Base-by-base conservation (phyloP, 2,113 vertebrate species). In the Emberiza fucata region DNA sequence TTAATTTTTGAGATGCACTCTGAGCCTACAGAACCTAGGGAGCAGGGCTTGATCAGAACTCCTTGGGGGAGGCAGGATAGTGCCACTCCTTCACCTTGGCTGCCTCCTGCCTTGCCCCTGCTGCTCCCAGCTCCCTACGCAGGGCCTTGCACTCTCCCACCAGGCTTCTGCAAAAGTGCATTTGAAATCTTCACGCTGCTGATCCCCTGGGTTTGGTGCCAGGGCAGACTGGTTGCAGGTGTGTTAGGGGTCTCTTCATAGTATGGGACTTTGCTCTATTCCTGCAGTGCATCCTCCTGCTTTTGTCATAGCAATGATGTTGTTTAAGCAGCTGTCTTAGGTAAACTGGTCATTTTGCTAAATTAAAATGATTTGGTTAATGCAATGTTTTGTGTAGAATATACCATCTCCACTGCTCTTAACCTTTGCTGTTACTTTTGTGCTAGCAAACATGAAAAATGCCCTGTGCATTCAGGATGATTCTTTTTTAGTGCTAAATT, bases 221-320 rank as follows among this genome's bases (percentile, higher is more conserved):
- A 68, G 60, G 51, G 18, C 19, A 35, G 28, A 27, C 21, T 42
- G 12, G 16, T 47, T 88, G 71, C 25, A 48, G 24, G 20, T 19
- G 16, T 9, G 1, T 80, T 66, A 14, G 0, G 0, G 31, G 31
- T 77, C 12, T 59, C 20, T n/a, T 23, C 21, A 2, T 10, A 35
- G 21, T 5, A 4, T 4, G 56, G 45, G 39, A 29, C 33, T 80
- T 70, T 56, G 51, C 57, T 75, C 60, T 3, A 0, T 57, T 91
- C 33, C 35, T 61, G 59, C 42, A 24, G 44, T 50, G 63, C 68
- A 25, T 81, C 48, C 33, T 45, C 39, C 69, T 18, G 1, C 27
- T 71, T 71, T 80, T 71, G 23, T 35, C 40, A 21, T 7, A 37
- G 51, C 44, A 35, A 17, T 40, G 40, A 7, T 70, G 24, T 18